A percentile compares a stretch with the other conserved stretches of the same genome.
Evolutionary conservation across 2,113 vertebrate species (phyloP).

Genomic region (Procavia capensis): DNA sequence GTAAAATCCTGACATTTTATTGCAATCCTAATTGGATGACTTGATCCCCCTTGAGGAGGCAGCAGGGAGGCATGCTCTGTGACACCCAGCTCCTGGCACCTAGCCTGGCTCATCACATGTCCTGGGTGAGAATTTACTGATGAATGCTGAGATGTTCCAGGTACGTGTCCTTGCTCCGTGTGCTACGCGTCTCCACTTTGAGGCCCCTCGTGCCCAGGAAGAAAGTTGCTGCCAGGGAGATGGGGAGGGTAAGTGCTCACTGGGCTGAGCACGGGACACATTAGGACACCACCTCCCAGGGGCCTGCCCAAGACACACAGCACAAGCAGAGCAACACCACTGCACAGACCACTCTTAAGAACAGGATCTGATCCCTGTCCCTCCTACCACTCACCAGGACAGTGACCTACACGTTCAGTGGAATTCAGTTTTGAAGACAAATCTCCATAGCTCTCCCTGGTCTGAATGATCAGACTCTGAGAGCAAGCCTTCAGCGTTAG

Average conservation of each 20-base stretch:
- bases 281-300: background rate
- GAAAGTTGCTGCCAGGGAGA: background rate
- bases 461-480: background rate
- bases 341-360: background rate
- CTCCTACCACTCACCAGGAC: background rate
- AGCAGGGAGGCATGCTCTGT: no score
- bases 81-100: background rate
- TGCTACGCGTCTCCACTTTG: background rate
- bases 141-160: background rate
- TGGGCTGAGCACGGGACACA: background rate
- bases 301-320: background rate
- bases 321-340: background rate
- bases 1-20: no score
- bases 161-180: background rate
- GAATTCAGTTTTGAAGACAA: background rate
- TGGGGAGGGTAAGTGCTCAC: background rate
- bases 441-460: background rate
- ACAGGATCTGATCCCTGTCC: background rate
- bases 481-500: background rate
- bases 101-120: background rate
- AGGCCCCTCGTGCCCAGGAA: background rate
- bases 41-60: background rate
- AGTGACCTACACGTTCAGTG: background rate
- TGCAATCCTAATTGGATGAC: background rate
- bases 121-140: background rate